Conservation (phyloP, 1,140 invertebrate genomes). For the Hypsibius dujardini region DNA sequence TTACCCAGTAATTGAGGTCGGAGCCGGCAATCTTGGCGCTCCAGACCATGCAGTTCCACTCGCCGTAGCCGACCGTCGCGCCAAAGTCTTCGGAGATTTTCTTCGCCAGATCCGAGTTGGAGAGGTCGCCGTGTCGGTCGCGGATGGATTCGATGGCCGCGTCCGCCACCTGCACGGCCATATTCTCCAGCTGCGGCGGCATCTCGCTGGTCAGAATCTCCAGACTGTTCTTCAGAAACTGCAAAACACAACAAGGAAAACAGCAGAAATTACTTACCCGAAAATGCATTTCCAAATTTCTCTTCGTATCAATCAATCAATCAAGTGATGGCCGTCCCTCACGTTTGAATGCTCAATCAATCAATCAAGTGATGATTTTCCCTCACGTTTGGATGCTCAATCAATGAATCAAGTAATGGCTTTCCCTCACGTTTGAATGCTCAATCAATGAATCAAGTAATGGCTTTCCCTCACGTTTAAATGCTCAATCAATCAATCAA, state of each 20-base stretch:
- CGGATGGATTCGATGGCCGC: not conserved
- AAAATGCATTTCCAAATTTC: too few species aligned
- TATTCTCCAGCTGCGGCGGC: not conserved
- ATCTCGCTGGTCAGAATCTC: slow-evolving; percentile 11
- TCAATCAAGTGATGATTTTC: too few species aligned
- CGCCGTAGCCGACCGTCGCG: not conserved
- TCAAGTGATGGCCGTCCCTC: too few species aligned
- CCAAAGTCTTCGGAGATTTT: slow-evolving; percentile 13
- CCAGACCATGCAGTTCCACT: slow-evolving; percentile 17
- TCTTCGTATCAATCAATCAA: too few species aligned
- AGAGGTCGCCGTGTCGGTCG: not conserved
- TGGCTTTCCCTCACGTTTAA: too few species aligned
- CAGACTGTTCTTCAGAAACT: slow-evolving; percentile 15
- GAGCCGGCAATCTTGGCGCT: not conserved
- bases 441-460: too few species aligned
- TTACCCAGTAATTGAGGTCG: slow-evolving; percentile 12
- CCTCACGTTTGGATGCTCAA: too few species aligned
- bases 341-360: too few species aligned
- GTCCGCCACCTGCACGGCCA: slow-evolving; percentile 15
- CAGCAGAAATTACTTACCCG: too few species aligned
- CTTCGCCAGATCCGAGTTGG: slow-evolving; percentile 15
- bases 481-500: too few species aligned
- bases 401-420: too few species aligned
- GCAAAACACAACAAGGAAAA: not conserved
- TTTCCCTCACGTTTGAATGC: too few species aligned